These are phyloP conservation scores for Scaptomyza reducta DNA, from an alignment of 2,888 invertebrate species.

Conservation along the genomic window DNA sequence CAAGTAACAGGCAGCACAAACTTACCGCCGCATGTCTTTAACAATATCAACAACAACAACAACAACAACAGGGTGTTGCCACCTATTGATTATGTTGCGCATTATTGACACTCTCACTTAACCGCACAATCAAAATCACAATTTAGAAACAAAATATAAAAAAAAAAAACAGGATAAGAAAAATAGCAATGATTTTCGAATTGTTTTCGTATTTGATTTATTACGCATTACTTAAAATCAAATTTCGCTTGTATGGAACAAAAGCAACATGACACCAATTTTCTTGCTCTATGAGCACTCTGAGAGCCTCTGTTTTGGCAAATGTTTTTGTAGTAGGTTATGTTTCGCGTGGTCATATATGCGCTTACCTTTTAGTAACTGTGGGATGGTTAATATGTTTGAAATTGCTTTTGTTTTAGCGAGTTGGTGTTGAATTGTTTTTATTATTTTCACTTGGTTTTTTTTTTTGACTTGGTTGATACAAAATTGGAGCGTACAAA, in stretches of 20 bases:
- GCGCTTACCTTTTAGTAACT: conserved; percentile 68
- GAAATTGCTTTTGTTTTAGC: conserved; percentile 41
- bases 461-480: conserved; percentile 39
- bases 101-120: conserved; percentile 39
- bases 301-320: conserved; percentile 69
- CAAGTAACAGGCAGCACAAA: conserved; percentile 37
- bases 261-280: conserved; percentile 69
- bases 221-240: conserved; percentile 37
- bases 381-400: conserved; percentile 59
- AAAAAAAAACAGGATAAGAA: neutral
- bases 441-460: conserved; percentile 40
- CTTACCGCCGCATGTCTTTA: conserved; percentile 50
- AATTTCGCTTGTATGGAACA: conserved; percentile 2
- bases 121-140: conserved; percentile 9
- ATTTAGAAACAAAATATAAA: conserved; percentile 8
- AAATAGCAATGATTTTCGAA: neutral
- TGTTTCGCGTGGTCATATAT: conserved; percentile 67
- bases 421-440: conserved; percentile 33
- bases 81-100: conserved; percentile 71
- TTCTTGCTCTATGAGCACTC: conserved; percentile 30
- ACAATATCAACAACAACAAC: conserved; percentile 40
- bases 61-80: conserved; percentile 50
- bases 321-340: conserved; percentile 74
- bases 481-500: conserved; percentile 37
- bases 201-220: neutral